Conservation (phyloP, 2,113 vertebrate species). For the Eolophus roseicapilla region DNA sequence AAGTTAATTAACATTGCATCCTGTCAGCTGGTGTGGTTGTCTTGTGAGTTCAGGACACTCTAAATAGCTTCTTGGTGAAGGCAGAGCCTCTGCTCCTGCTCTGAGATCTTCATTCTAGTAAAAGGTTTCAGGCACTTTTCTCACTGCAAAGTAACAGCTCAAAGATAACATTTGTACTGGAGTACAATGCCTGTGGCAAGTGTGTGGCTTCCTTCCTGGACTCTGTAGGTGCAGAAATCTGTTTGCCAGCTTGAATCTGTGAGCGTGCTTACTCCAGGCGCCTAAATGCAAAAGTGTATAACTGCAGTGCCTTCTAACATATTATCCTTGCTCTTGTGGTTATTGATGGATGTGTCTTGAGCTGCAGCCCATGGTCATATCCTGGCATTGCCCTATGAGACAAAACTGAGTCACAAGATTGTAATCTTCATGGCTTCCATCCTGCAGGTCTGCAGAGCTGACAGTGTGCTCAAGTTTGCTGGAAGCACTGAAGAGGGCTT, state of each 20-base stretch:
- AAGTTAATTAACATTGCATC: background rate
- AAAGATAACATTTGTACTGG: background rate
- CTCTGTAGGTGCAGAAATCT: background rate
- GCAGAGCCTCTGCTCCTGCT: background rate
- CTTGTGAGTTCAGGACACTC: background rate
- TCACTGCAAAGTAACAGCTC: background rate
- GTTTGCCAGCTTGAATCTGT: background rate
- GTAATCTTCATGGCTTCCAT: background rate
- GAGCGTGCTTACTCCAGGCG: background rate
- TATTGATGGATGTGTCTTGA: background rate
- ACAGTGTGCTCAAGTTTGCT: background rate
- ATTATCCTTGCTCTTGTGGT: background rate
- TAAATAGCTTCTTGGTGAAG: background rate
- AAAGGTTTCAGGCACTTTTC: background rate
- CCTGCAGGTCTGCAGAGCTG: background rate
- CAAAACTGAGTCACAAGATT: background rate
- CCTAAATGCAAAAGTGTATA: rapidly evolving
- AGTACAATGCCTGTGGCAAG: background rate
- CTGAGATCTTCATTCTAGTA: background rate
- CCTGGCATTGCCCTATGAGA: background rate
- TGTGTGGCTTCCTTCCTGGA: background rate
- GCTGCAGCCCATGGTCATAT: background rate
- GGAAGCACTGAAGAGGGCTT: background rate
- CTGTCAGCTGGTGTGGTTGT: rapidly evolving
- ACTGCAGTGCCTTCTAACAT: background rate